These are phyloP conservation scores for Orius insidiosus DNA, from an alignment of 1,140 invertebrate genomes.

Conservation along the genomic window DNA sequence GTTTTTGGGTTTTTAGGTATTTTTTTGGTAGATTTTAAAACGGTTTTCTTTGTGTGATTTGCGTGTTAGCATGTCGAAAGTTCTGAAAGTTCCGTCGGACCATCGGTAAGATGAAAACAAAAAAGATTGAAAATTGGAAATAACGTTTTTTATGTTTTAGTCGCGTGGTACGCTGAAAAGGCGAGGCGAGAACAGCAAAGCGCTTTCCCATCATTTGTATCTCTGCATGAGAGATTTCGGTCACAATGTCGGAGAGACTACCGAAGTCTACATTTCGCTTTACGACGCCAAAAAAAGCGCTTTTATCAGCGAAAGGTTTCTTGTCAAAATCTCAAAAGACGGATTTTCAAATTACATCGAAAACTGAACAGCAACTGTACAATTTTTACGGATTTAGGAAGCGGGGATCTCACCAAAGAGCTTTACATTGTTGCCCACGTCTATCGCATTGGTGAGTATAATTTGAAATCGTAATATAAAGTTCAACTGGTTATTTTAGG, in stretches of 20 bases:
- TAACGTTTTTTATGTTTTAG: constrained; percentile 22
- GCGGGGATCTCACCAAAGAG: constrained; percentile 61
- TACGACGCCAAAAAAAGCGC: constrained; percentile 53
- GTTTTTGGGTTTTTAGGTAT: too few species aligned
- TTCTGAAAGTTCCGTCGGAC: constrained; percentile 56
- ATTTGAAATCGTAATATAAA: too few species aligned
- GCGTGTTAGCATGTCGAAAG: constrained; percentile 49
- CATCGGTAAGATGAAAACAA: constrained; percentile 38
- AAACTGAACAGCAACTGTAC: constrained; percentile 75
- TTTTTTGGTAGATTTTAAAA: not conserved
- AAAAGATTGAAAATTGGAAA: too few species aligned
- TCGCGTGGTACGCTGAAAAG: constrained; percentile 48
- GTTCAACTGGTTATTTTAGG: too few species aligned
- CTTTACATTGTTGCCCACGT: constrained; percentile 76
- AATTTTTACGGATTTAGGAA: constrained; percentile 68
- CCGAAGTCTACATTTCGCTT: constrained; percentile 72
- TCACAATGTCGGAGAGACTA: constrained; percentile 68
- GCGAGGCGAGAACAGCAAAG: constrained; percentile 41
- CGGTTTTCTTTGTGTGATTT: constrained; percentile 9
- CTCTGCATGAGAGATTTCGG: constrained; percentile 79
- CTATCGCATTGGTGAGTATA: constrained; percentile 62
- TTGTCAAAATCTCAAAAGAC: constrained; percentile 72
- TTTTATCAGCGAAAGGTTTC: constrained; percentile 59
- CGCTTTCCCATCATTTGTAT: constrained; percentile 64
- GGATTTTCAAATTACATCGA: constrained; percentile 79